Evolutionary conservation across 2,797 vertebrate genomes (phyloP), one percentile per base, ranked within the genome.

Genomic region (Rallus crepitans): DNA sequence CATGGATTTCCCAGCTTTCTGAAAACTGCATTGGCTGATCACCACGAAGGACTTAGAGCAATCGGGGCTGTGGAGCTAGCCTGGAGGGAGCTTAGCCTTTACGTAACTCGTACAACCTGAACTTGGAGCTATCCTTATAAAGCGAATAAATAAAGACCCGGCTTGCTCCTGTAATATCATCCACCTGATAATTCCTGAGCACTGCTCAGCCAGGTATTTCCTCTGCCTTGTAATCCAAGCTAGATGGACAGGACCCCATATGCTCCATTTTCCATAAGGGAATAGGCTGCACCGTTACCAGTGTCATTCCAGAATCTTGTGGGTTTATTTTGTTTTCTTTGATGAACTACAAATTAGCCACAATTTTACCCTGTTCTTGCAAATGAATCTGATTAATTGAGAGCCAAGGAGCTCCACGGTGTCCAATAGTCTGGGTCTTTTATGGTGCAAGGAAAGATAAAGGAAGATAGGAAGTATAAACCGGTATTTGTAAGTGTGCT

Each of bases 161-260:
- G 60, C 78, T 96, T 96, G 86, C 71, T 89, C 81, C 73, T 82
- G 42, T 96, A 55, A 59, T 69, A 66, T 93, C 63, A 82, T 87
- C 90, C 93, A 90, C 83, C 88, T 96, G 90, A 82, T 93, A 84
- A 90, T 87, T 92, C 90, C 94, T 86, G 73, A 94, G 92, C 78
- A 11, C 92, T 84, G 83, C 92, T 95, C 93, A 94, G 88, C 81
- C 90, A 95, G 95, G 93, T 96, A 76, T 95, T 95, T 94, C 59
- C 90, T 95, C 86, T 95, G 88, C 66, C 33, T 84, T 11, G 3
- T 92, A 94, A 96, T 88, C 86, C 80, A 78, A 90, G 53, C 69
- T 82, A 72, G 83, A 87, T 6, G 75, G 77, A 75, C 91, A 75
- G 76, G 63, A 69, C 42, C 66, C 70, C 89, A 73, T 76, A 71